phyloP scores from a whole-genome alignment of 2,797 vertebrate species.

The Onychomys torridus region DNA sequence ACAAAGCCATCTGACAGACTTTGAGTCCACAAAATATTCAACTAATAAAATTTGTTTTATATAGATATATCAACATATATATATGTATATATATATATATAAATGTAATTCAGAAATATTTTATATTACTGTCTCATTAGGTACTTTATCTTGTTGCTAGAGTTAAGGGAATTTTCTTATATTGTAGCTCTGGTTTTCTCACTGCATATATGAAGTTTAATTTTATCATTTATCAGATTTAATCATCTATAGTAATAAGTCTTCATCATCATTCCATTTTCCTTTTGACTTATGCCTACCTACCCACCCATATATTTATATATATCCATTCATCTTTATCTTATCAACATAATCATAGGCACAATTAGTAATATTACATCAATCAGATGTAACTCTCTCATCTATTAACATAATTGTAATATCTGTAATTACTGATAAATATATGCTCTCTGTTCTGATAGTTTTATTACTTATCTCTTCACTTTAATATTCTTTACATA shows the following conservation, averaged over 20 bases:
- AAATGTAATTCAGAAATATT: background rate
- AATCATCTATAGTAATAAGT: background rate
- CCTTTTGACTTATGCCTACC: background rate
- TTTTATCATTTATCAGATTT: constrained; percentile 39
- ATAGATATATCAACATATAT: background rate
- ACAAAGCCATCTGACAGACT: background rate
- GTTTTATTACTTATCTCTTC: constrained; percentile 5
- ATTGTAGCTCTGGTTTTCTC: background rate
- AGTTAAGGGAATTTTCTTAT: constrained; percentile 31
- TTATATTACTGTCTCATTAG: background rate
- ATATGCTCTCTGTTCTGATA: background rate
- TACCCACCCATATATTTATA: background rate
- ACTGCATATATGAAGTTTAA: background rate
- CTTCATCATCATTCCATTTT: background rate
- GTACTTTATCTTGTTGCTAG: background rate
- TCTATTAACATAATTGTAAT: background rate
- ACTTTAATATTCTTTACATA: background rate
- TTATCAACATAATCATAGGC: background rate
- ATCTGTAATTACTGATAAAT: background rate
- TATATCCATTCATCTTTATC: background rate
- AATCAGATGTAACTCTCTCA: background rate
- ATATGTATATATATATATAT: background rate
- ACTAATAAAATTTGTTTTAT: background rate
- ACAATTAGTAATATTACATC: background rate
- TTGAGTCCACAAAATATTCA: background rate